Conservation (phyloP, 1,140 invertebrate species). For the Ridgeia piscesae region DNA sequence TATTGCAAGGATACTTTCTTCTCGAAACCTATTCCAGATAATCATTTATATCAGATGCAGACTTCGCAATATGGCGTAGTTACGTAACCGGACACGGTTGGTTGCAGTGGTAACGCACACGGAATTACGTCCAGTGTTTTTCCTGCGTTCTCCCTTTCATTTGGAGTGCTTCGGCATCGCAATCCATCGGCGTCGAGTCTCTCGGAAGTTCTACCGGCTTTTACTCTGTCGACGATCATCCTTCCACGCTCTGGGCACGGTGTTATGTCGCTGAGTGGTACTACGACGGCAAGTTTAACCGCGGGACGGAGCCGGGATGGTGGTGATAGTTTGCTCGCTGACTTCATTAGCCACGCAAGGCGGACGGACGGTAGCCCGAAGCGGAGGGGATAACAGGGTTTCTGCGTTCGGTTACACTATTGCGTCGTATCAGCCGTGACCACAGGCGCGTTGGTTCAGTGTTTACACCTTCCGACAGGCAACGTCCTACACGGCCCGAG, state of each 20-base stretch:
- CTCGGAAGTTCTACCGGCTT: not conserved
- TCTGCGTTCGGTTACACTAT: not conserved
- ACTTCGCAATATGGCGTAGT: not conserved
- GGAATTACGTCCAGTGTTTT: not conserved
- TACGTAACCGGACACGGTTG: not conserved
- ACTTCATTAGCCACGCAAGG: conserved; percentile 3
- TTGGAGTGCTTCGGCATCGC: not conserved
- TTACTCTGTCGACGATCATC: not conserved
- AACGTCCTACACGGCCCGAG: not conserved
- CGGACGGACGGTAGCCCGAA: not conserved
- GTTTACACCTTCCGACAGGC: not conserved
- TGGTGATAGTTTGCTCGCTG: not conserved
- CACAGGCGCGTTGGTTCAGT: not conserved
- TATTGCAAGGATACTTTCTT: not conserved
- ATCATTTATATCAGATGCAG: not conserved
- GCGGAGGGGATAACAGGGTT: not conserved
- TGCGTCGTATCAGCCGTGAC: not conserved
- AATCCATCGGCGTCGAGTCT: not conserved
- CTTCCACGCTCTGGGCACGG: not conserved
- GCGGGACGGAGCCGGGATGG: not conserved
- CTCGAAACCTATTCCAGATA: not conserved
- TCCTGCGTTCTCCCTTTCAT: not conserved
- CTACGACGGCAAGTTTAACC: not conserved
- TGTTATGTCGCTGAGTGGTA: not conserved
- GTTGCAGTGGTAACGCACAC: no score